Base-by-base conservation (phyloP, 2,888 invertebrate species). In the Lamellibrachia satsuma region DNA sequence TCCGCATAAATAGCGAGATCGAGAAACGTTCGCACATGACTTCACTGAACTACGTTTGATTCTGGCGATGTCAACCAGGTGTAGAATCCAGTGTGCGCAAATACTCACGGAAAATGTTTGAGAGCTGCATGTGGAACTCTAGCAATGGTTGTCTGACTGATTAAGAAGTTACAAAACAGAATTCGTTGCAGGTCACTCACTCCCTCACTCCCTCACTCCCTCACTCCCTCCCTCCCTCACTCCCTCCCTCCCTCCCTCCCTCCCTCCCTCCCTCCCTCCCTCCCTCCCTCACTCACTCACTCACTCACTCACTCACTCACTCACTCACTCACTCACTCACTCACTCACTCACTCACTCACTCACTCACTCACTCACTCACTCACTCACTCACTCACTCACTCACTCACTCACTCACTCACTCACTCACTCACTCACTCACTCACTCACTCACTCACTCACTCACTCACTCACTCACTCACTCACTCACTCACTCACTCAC, bases 401-500 rank as follows among this genome's bases (percentile, higher is more conserved):
- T 92, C 92, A 52, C 93, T 75, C 92, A 93, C 93, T 92, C 93
- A 92, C 90, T 92, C 92, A 93, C 91, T 60, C 93, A 93, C 75
- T 75, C 92, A 92, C 91, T 92, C 93, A 92, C 93, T 92, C 92
- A 55, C 92, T 92, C 93, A 92, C 91, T 92, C 93, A 93, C 91
- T 92, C 92, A 92, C 93, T 90, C 93, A 93, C 60, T 92, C 93
- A 93, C 93, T 60, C 93, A 93, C 93, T 92, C 92, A 93, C 93
- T 92, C 93, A 92, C 92, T 92, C 93, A 92, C 92, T 90, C 93
- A 92, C 93, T 90, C 93, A 93, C 93, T 90, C 92, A 93, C 93
- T 92, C 93, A 93, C 93, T 92, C 93, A 93, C 93, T 92, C 93
- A 93, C 93, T 92, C 93, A 93, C 93, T 92, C 93, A 93, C 93